Evolutionary conservation across 2,888 invertebrate species (phyloP), one percentile per base, ranked within the genome.

Genomic region (Polietes domitor): DNA sequence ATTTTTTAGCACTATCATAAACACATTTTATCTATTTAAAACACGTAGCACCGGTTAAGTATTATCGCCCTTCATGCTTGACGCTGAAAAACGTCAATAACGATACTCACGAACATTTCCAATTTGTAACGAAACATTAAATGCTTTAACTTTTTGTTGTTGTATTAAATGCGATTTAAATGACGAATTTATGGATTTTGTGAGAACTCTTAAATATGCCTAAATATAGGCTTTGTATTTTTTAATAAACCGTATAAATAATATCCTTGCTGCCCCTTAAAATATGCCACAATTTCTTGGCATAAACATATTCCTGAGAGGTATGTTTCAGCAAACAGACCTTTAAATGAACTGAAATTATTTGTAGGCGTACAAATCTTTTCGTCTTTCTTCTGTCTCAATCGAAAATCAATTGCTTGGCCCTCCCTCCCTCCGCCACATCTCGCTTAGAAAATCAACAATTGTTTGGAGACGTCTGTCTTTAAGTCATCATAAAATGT

Each of bases 51-150:
- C 15, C 41, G 15, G 41, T 73, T 61, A 73, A 61, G 37, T 61
- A 43, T 73, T 73, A 73, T 73, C 58, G 43, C n/a, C 43, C 4
- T 26, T 73, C 58, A 43, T 15, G 73, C 58, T 58, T 26, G 50
- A 32, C 24, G 15, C 24, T 43, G 1, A 21, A 10, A 28, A 0
- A 0, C 6, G 15, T 37, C 65, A 37, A 43, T 41, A 43, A 19
- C 68, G 15, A 43, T 43, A 6, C 12, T 19, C 68, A 43, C 19
- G 68, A 41, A 43, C 12, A 68, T 68, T 68, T 41, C 6, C 43
- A 21, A 68, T 68, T 43, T 68, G 43, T 43, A 24, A 4, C 43
- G 19, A 19, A 37, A 41, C 65, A 55, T 55, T 50, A 24, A 68
- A 43, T 43, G 12, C 43, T 41, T 68, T 43, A 24, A 32, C 1